Base-by-base conservation (phyloP, 2,797 vertebrate species). In the Coranthus polyacanthus region DNA sequence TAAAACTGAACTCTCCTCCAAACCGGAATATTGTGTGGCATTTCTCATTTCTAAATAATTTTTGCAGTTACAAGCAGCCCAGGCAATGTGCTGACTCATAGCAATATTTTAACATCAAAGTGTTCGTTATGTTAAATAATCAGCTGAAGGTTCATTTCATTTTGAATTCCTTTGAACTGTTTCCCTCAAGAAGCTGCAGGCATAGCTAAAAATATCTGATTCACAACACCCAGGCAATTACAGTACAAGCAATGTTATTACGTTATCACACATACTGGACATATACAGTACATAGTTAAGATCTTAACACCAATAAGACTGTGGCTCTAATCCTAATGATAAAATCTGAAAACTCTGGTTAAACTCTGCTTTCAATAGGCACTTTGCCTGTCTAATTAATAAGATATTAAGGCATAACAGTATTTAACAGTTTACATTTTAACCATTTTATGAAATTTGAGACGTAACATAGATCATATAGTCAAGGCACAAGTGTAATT, bases 401-500 rank as follows among this genome's bases (percentile, higher is more conserved):
- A 64, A 26, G 50, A 64, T n/a, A 72, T 12, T 52, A 24, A 68
- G n/a, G 37, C 56, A 58, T 67, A 64, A 59, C 11, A 50, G 47
- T 52, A 52, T 51, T 44, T 36, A 20, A 46, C 3, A 47, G 45
- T 65, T n/a, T 43, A 66, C 8, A 62, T 51, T 37, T 76, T n/a
- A 39, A 54, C 39, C 24, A 62, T 47, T 18, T 46, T 66, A 56
- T 60, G 53, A 53, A 59, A 79, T 71, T 78, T 75, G 74, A 75
- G 65, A 85, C 60, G n/a, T 12, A 54, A 65, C 59, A 57, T 18
- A 39, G 51, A 63, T 74, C 12, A 61, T 53, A 67, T 58, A 72
- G 36, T 84, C 36, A 85, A 88, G 84, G 86, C 82, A 90, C 81
- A 58, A 6, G 24, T 44, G 44, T 62, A 58, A 70, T 39, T 65